Base-by-base conservation (phyloP, 2,888 invertebrate species). In the Eupithecia subumbrata region DNA sequence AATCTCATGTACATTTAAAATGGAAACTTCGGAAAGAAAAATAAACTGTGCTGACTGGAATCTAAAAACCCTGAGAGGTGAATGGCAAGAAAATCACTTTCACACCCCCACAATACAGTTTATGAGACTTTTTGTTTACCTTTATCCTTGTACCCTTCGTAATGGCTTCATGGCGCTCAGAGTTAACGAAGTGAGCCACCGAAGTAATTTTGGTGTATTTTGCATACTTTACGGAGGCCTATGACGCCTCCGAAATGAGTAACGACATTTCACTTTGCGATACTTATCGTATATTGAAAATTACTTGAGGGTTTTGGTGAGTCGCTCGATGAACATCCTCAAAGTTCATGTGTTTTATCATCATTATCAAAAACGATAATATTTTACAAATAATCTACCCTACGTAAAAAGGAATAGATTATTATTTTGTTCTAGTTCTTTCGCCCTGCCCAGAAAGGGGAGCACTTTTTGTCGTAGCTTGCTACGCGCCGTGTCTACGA, bases 51-150 rank as follows among this genome's bases (percentile, higher is more conserved):
- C 75, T 60, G 22, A 73, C 60, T 60, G 72, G 72, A 78, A 56
- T 71, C 37, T 72, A 48, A 73, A 72, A 76, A 72, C 75, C 78
- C 60, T 71, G 64, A 80, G 78, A 78, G 78, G 79, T 72, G 79
- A 79, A 80, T 73, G 78, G 76, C 73, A 79, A 72, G 73, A 70
- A 81, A 79, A 79, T 75, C 74, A 78, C 74, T 73, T 77, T 79
- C 74, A 75, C 78, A 75, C 72, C 74, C 76, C 73, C 72, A 73
- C 71, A 76, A 69, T 75, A 76, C 75, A 80, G 76, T 81, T 78
- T 79, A 80, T 78, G 76, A 77, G 76, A 79, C 70, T 78, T 81
- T 81, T 79, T 81, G 78, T 81, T 79, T 80, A 80, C 78, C 79
- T 80, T 78, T 76, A 78, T 76, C 73, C 78, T 72, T 79, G 77